phyloP scores from a whole-genome alignment of 2,797 vertebrate species.

The Lerista edwardsae region DNA sequence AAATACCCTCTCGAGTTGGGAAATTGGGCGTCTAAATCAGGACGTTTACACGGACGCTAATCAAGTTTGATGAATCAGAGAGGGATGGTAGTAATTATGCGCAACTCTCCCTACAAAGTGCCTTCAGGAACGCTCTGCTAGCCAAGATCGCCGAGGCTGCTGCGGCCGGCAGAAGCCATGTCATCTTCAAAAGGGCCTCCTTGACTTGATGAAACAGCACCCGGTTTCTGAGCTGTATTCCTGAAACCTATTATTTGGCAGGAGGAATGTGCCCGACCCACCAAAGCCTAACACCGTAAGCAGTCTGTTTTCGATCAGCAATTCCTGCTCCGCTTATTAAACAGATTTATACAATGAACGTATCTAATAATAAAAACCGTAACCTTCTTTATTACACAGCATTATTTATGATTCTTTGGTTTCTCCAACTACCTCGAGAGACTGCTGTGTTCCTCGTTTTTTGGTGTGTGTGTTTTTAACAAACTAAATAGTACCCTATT shows the following conservation, averaged over 20 bases:
- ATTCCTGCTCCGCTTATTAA: constrained; percentile 84
- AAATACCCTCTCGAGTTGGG: constrained; percentile 69
- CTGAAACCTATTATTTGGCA: constrained; percentile 78
- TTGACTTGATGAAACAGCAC: constrained; percentile 75
- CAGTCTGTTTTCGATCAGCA: constrained; percentile 85
- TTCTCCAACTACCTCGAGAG: constrained; percentile 77
- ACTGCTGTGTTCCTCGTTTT: constrained; percentile 75
- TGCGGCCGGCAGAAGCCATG: constrained; percentile 44
- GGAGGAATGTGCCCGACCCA: constrained; percentile 75
- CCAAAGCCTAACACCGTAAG: constrained; percentile 80
- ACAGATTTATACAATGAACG: constrained; percentile 86
- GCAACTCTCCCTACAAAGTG: constrained; percentile 54
- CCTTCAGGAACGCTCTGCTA: constrained; percentile 44
- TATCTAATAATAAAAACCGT: constrained; percentile 85
- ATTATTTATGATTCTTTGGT: constrained; percentile 79
- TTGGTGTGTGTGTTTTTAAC: no score
- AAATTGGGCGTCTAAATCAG: constrained; percentile 69
- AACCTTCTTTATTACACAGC: constrained; percentile 84
- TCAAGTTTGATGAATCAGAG: constrained; percentile 69
- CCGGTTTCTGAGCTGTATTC: constrained; percentile 78
- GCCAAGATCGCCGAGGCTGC: constrained; percentile 46
- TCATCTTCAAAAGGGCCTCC: constrained; percentile 62
- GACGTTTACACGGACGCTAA: constrained; percentile 68
- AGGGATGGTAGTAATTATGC: constrained; percentile 71
- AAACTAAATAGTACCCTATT: constrained; percentile 70